phyloP scores from a whole-genome alignment of 2,113 vertebrate species.

The Thinocorus orbignyianus region DNA sequence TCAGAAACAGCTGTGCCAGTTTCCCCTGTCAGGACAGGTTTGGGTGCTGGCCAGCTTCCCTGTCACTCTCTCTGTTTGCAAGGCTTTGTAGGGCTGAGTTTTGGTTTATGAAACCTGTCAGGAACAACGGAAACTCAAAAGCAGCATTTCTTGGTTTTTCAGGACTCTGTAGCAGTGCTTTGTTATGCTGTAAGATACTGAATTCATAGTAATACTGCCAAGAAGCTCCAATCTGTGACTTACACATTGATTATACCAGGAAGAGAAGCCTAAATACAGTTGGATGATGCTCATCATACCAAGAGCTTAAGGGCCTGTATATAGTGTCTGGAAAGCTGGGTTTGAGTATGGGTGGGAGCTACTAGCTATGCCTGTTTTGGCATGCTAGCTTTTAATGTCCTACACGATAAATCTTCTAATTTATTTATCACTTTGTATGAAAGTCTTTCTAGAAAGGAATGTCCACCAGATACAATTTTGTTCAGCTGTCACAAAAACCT shows the following conservation, averaged over 20 bases:
- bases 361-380: not conserved
- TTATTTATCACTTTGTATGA: not conserved
- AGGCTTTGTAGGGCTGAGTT: conserved; percentile 7
- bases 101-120: conserved; percentile 30
- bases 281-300: not conserved
- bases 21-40: conserved; percentile 27
- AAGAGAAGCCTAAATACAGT: not conserved
- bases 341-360: not conserved
- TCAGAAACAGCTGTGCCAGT: conserved; percentile 49
- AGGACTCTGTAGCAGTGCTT: not conserved
- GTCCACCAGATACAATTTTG: not conserved
- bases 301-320: not conserved
- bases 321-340: not conserved
- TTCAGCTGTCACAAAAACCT: not conserved
- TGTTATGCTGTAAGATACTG: not conserved
- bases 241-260: not conserved
- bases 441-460: not conserved
- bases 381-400: not conserved
- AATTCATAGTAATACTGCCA: not conserved
- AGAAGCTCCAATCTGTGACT: not conserved
- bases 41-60: conserved; percentile 41
- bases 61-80: conserved; percentile 12
- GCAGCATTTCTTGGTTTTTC: not conserved
- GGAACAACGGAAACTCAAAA: not conserved
- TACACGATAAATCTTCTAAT: not conserved